phyloP scores from a whole-genome alignment of 37 sponge, comb jelly and placozoan species.

The Crambe crambe region DNA sequence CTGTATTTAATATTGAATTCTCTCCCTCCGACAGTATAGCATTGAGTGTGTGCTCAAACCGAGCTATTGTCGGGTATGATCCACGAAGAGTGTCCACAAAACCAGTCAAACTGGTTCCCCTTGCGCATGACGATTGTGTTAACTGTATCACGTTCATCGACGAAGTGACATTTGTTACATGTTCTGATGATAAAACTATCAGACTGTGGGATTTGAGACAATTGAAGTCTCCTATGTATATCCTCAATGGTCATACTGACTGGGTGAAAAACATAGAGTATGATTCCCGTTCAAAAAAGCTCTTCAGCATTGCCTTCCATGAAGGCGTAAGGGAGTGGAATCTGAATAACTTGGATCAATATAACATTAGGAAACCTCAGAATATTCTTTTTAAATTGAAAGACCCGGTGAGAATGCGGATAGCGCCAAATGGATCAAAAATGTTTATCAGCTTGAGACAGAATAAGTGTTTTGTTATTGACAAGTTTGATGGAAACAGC shows the following conservation, averaged over 20 bases:
- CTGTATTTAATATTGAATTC: constrained; percentile 68
- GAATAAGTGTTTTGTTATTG: constrained; percentile 25
- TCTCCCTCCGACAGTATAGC: constrained; percentile 27
- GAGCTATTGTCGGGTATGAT: constrained; percentile 24
- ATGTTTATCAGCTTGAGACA: constrained; percentile 46
- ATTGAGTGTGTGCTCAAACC: constrained; percentile 16
- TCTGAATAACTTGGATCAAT: constrained; percentile 3
- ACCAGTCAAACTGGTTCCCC: background rate
- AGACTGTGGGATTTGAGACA: constrained; percentile 60
- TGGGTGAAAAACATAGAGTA: constrained; percentile 79
- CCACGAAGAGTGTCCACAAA: constrained; percentile 3
- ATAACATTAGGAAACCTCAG: background rate
- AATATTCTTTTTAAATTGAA: constrained; percentile 27
- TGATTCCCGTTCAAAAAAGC: constrained; percentile 6
- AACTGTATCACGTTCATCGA: constrained; percentile 64
- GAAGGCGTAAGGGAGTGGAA: constrained; percentile 65
- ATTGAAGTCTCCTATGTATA: background rate
- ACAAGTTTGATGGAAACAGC: constrained; percentile 45
- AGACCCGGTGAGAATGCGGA: constrained; percentile 46
- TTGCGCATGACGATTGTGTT: constrained; percentile 54
- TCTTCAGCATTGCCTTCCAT: constrained; percentile 57
- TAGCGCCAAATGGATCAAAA: constrained; percentile 56
- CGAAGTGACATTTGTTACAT: constrained; percentile 31
- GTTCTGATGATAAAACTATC: constrained; percentile 67
- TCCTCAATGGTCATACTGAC: constrained; percentile 39